phyloP scores from a whole-genome alignment of 2,113 vertebrate species.

The Actenoides hombroni region DNA sequence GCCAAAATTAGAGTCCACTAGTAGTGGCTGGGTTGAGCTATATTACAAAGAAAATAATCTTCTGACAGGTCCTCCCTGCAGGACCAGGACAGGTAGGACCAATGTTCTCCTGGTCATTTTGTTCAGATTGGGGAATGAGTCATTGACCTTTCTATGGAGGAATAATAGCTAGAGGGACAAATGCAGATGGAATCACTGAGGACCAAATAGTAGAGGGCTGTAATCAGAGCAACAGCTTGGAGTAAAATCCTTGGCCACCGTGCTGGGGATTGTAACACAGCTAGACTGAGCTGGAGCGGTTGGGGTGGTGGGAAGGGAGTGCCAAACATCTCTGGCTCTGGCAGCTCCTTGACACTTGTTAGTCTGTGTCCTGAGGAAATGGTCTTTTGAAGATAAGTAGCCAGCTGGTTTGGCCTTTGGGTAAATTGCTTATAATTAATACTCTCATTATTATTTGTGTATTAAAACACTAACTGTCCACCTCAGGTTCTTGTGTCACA shows the following conservation, averaged over 20 bases:
- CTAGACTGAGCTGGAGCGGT: background rate
- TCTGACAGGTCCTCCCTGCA: background rate
- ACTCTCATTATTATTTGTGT: background rate
- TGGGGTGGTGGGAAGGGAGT: background rate
- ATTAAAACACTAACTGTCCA: background rate
- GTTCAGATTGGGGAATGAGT: background rate
- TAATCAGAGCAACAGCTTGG: background rate
- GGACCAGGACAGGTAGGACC: background rate
- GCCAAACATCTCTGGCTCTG: background rate
- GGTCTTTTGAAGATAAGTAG: background rate
- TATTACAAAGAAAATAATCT: background rate
- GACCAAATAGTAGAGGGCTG: background rate
- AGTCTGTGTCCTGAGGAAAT: background rate
- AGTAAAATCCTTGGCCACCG: background rate
- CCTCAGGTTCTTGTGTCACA: background rate
- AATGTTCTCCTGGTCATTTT: fast-evolving
- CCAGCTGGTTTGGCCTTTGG: background rate
- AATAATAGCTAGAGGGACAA: background rate
- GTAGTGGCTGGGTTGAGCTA: background rate
- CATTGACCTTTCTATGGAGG: background rate
- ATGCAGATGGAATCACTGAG: background rate
- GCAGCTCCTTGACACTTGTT: background rate
- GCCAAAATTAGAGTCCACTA: background rate
- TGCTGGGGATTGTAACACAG: background rate
- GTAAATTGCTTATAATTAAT: background rate